Evolutionary conservation across 2,888 invertebrate species (phyloP).

Genomic region (Anodontia alba): DNA sequence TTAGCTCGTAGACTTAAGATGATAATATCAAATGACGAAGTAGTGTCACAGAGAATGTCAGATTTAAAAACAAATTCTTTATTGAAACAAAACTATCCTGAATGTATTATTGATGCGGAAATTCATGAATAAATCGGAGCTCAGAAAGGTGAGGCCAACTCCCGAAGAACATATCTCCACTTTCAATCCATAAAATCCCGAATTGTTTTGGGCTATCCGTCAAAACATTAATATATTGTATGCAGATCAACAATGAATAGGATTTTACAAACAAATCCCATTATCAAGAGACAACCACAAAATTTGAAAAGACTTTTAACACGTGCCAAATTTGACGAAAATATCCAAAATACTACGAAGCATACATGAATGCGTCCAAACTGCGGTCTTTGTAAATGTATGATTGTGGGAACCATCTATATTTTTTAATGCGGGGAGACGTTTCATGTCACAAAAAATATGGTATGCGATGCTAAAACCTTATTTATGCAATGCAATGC

Average conservation of each 20-base stretch:
- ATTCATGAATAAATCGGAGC: not conserved
- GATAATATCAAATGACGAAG: conserved; percentile 11
- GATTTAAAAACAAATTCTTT: conserved; percentile 13
- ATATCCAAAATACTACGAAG: not conserved
- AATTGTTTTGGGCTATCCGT: not conserved
- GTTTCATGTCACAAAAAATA: not conserved
- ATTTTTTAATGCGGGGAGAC: not conserved
- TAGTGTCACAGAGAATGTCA: not conserved
- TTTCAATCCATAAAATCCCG: not conserved
- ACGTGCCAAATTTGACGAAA: not conserved
- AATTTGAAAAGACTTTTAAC: not conserved
- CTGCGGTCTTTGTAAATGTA: not conserved
- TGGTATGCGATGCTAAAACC: not conserved
- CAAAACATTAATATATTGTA: not conserved
- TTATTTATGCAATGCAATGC: not conserved
- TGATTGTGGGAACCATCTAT: not conserved
- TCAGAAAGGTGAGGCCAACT: not conserved
- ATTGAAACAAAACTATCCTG: conserved; percentile 23
- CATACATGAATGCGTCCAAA: not conserved
- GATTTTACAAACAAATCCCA: not conserved
- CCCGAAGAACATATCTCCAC: not conserved
- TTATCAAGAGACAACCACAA: not conserved
- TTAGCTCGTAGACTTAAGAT: conserved; percentile 29
- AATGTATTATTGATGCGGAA: conserved; percentile 1
- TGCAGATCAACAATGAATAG: not conserved